Evolutionary conservation across 2,113 vertebrate genomes (phyloP).

Genomic region (Budorcas taxicolor): DNA sequence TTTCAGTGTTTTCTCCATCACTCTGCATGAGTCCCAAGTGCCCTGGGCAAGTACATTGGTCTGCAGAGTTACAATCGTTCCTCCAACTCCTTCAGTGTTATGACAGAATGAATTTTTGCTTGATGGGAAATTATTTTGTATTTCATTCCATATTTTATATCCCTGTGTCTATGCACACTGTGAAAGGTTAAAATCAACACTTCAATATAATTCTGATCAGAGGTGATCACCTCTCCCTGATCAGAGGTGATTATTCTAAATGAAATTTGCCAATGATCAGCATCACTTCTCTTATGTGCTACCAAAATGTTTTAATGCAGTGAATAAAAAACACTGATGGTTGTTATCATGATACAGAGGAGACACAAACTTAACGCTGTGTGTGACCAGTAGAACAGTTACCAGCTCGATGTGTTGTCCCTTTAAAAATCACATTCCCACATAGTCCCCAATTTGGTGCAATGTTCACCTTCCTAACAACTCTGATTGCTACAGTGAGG

Average conservation of each 20-base stretch:
- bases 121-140: background rate
- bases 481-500: background rate
- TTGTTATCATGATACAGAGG: background rate
- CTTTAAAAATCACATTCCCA: background rate
- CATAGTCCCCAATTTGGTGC: background rate
- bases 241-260: background rate
- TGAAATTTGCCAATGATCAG: constrained; percentile 1
- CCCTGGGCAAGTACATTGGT: background rate
- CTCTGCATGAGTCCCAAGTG: background rate
- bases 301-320: constrained; percentile 14
- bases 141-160: background rate
- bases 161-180: background rate
- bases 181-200: background rate
- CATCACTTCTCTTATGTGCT: background rate
- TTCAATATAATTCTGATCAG: background rate
- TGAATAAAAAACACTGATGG: background rate
- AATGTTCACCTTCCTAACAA: background rate
- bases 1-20: background rate
- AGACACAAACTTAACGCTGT: background rate
- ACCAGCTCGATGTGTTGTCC: background rate
- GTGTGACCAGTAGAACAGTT: background rate
- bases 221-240: background rate
- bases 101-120: background rate
- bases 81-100: background rate
- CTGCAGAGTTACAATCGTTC: background rate